Evolutionary conservation across 2,797 vertebrate genomes (phyloP).

Genomic region (Onychomys torridus): DNA sequence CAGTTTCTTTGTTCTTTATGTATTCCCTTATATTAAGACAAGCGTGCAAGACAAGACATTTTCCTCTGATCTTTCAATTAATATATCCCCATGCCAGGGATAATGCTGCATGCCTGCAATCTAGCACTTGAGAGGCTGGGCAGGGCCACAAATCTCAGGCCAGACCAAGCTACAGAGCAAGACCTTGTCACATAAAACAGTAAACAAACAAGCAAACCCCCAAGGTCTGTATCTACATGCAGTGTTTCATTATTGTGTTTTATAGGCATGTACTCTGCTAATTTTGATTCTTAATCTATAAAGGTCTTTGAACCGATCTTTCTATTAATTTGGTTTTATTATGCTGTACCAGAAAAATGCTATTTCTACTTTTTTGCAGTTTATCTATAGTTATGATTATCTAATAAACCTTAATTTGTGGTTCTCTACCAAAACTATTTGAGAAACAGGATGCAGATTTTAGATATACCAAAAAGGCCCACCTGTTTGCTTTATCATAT

Average conservation of each 20-base stretch:
- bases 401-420: neutral
- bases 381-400: neutral
- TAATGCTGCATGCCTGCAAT: neutral
- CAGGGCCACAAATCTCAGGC: neutral
- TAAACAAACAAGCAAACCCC: neutral
- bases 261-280: neutral
- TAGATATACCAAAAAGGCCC: neutral
- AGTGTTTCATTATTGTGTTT: neutral
- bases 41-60: neutral
- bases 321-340: neutral
- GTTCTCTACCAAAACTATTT: neutral
- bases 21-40: neutral
- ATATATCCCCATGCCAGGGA: neutral
- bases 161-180: neutral
- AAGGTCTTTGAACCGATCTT: neutral
- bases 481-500: neutral
- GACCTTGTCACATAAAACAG: neutral
- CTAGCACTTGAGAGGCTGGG: neutral
- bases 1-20: neutral
- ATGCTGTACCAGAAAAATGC: neutral
- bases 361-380: neutral
- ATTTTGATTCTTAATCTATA: slow-evolving; percentile 8
- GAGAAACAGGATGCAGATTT: neutral
- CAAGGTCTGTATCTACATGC: neutral
- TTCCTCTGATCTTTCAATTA: neutral